Conservation (phyloP, 2,888 invertebrate species). For the Eustalomyia histrio region DNA sequence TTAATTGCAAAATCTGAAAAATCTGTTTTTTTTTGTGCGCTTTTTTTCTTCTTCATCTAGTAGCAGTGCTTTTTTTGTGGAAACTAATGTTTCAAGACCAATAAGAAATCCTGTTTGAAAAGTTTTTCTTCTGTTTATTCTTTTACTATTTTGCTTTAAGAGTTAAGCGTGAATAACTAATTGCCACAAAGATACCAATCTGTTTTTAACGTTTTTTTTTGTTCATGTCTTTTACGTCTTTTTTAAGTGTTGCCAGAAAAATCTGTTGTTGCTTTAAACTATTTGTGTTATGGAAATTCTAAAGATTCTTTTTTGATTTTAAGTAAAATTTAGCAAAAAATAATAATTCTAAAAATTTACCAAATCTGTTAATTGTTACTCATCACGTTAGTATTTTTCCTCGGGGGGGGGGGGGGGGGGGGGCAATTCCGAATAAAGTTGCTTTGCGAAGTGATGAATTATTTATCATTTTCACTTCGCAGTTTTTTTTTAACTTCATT, state of each 20-base stretch:
- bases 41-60: not conserved
- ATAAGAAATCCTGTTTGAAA: constrained; percentile 29
- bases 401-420: too few species aligned
- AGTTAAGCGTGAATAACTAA: constrained; percentile 77
- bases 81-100: constrained; percentile 51
- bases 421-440: too few species aligned
- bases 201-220: constrained; percentile 40
- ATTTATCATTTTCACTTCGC: too few species aligned
- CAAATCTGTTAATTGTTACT: constrained; percentile 19
- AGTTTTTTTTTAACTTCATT: too few species aligned
- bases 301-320: too few species aligned
- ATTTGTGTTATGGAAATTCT: too few species aligned
- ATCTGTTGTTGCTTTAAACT: too few species aligned
- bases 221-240: not conserved
- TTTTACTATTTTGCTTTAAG: constrained; percentile 55
- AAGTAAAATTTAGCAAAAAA: too few species aligned
- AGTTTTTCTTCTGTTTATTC: constrained; percentile 32
- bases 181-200: constrained; percentile 68
- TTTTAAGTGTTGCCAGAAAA: constrained; percentile 31
- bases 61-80: not conserved
- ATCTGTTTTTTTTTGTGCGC: constrained; percentile 36
- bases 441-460: too few species aligned
- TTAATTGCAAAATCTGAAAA: constrained; percentile 61
- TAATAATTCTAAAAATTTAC: not conserved
- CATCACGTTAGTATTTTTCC: too few species aligned